Base-by-base conservation (phyloP, 2,797 vertebrate species). In the Cetoscarus ocellatus region DNA sequence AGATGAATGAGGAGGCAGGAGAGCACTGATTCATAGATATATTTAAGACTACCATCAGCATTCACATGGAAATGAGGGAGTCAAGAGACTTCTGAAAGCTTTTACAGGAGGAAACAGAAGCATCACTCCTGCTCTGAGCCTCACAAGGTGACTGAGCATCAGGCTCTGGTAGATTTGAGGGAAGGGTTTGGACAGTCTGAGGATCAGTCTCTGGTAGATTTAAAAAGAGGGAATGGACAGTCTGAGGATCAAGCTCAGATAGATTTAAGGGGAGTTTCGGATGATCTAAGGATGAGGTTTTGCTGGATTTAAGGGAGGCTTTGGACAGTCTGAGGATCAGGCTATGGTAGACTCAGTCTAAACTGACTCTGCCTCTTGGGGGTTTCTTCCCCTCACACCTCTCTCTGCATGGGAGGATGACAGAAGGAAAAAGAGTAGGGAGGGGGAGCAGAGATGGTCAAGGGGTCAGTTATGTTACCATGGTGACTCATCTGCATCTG, bases 401-500 rank as follows among this genome's bases (percentile, higher is more conserved):
- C 54, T 67, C 27, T 43, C 55, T 72, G 42, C 42, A 67, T 56
- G 40, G 72, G 55, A 72, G 58, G 66, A 64, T 54, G 55, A 7
- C 42, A 27, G 15, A 49, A 52, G 18, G 34, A 47, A 55, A 61
- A 47, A 12, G n/a, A 47, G 36, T 36, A n/a, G 13, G 54, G 36
- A 45, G 34, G 38, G 47, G 54, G 53, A 67, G 68, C 48, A 62
- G 54, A 67, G 63, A 57, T 52, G 79, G 77, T 84, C 82, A 66
- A 61, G 69, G 64, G 77, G 85, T 88, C 77, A 88, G 62, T 36
- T 38, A 6, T 40, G 86, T 87, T 84, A 82, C 69, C 86, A 86
- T 87, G 77, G 79, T 7, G 35, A 91, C 86, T 9, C 6, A 73
- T 82, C 76, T 77, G 80, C 73, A 84, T 82, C 65, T 76, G 57